Base-by-base conservation (phyloP, 2,888 invertebrate species). In the Dasysyrphus albostriatus region DNA sequence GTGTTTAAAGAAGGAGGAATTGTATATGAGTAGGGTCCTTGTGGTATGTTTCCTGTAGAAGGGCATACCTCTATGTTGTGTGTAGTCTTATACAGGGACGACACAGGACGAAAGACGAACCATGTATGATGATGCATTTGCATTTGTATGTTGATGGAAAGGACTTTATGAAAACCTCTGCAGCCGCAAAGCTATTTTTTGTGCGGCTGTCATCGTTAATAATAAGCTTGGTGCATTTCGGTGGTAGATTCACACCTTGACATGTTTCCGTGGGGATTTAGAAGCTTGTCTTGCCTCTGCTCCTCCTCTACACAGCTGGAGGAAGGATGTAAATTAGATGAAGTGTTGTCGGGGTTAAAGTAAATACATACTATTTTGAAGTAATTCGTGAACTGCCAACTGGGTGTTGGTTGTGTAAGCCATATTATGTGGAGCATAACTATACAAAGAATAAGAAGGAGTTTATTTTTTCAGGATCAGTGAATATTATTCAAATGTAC, bases 231-330 rank as follows among this genome's bases (percentile, higher is more conserved):
- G 61, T 82, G 63, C 58, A 54, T 84, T 79, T 72, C n/a, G 80
- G 80, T 75, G 83, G 73, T 56, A 72, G 63, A 65, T 83, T 87
- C 77, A 83, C 87, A 87, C 87, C 87, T 87, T 87, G 87, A 78
- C 83, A 87, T 79, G 78, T 83, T 83, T 75, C 87, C 77, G 51
- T 75, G 42, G 83, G 87, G 87, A 82, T 83, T 70, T 87, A 5
- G 49, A 49, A 54, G 39, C 54, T 54, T 9, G n/a, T n/a, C 14
- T 10, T 42, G 63, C 51, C 29, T 54, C 29, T 67, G 24, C 37
- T 24, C 0, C 24, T 69, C 34, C 10, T 9, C 19, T 24, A 19
- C 4, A 44, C 9, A 72, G 80, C 77, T 67, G 19, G 42, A 69
- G 74, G 63, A 70, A 83, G 69, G 70, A 87, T 87, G 87, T 74